phyloP scores from a whole-genome alignment of 1,140 invertebrate genomes.

The Panulirus ornatus region DNA sequence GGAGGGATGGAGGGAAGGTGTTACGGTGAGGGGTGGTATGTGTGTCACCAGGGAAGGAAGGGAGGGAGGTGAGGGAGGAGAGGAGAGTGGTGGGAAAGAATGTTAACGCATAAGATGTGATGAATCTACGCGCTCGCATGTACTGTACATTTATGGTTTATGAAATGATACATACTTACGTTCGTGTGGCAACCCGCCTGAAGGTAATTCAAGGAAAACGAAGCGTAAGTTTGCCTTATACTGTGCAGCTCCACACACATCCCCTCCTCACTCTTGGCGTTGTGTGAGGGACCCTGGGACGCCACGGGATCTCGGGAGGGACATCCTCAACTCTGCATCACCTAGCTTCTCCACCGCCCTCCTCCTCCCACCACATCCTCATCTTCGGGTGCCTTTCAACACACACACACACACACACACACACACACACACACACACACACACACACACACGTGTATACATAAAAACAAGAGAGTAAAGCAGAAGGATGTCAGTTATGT shows the following conservation, averaged over 20 bases:
- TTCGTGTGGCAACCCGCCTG: too few relatives aligned
- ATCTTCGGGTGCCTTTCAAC: too few relatives aligned
- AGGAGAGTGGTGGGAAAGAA: neutral
- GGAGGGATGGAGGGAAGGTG: neutral
- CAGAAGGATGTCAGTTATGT: neutral
- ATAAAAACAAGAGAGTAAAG: neutral
- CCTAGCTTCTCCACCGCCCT: neutral
- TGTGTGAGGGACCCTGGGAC: too few relatives aligned
- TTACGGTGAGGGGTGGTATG: neutral
- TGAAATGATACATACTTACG: too few relatives aligned
- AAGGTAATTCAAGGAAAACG: too few relatives aligned
- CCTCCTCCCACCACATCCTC: neutral
- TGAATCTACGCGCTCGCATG: too few relatives aligned
- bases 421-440: slow-evolving; percentile 16
- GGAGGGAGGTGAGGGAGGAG: neutral
- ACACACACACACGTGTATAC: slow-evolving; percentile 3
- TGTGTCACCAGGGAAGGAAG: neutral
- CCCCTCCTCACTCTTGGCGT: too few relatives aligned
- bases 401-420: slow-evolving; percentile 17
- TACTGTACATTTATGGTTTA: too few relatives aligned
- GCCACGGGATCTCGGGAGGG: too few relatives aligned
- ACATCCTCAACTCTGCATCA: neutral
- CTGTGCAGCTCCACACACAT: too few relatives aligned
- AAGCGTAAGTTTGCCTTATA: too few relatives aligned
- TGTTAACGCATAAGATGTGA: neutral